phyloP scores from a whole-genome alignment of 2,888 invertebrate genomes.

The Hydriomena furcata region DNA sequence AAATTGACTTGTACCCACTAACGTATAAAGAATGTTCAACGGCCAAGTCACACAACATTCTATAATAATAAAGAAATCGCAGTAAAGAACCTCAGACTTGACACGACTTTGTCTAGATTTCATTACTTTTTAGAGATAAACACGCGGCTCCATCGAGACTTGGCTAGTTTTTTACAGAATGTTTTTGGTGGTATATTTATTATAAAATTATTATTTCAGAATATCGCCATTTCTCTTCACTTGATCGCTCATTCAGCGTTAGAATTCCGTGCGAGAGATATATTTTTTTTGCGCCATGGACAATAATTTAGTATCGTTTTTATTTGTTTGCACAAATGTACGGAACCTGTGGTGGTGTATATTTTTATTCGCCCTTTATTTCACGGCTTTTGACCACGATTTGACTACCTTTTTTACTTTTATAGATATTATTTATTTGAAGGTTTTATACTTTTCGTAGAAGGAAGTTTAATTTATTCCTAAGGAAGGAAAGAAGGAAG shows the following conservation, averaged over 20 bases:
- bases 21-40: no score
- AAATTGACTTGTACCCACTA: no score
- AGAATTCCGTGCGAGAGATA: slow-evolving; percentile 43
- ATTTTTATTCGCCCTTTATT: slow-evolving; percentile 20
- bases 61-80: no score
- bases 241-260: slow-evolving; percentile 29
- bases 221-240: background rate
- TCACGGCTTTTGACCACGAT: slow-evolving; percentile 16
- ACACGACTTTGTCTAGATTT: no score
- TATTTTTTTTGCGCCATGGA: slow-evolving; percentile 49
- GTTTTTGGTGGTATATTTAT: no score
- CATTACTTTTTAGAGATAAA: no score
- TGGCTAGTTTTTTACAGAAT: no score
- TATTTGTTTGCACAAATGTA: slow-evolving; percentile 56
- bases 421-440: slow-evolving; percentile 7
- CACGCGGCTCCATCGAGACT: no score
- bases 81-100: no score
- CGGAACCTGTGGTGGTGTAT: slow-evolving; percentile 43
- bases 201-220: no score
- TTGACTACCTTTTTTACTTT: slow-evolving; percentile 10
- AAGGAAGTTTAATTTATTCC: background rate
- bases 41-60: no score
- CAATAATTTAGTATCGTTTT: slow-evolving; percentile 54
- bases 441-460: background rate
- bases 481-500: background rate